Percentiles rank a stretch among this genome's conserved stretches.
Evolutionary conservation across 2,888 invertebrate genomes (phyloP).

Genomic region (Bellardia bayeri): DNA sequence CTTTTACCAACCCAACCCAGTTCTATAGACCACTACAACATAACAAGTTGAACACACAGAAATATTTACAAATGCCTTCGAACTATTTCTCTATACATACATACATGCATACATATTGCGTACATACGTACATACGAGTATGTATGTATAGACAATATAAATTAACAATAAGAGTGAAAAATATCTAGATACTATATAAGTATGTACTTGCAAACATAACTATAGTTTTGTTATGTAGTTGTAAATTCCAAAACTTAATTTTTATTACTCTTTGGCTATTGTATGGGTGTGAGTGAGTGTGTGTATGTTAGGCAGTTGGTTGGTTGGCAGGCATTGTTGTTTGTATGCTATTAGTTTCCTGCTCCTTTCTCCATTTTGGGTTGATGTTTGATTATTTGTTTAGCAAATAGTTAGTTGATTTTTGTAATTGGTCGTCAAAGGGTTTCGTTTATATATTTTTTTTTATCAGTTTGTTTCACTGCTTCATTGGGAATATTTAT

Average conservation of each 20-base stretch:
- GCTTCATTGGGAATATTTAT: constrained; percentile 8
- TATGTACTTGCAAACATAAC: constrained; percentile 29
- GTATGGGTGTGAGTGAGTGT: not conserved
- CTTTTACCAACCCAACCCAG: constrained; percentile 20
- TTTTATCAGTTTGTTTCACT: constrained; percentile 1
- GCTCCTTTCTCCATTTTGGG: constrained; percentile 27
- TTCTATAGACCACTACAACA: constrained; percentile 27
- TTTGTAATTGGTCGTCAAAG: constrained; percentile 56
- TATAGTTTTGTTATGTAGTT: constrained; percentile 79
- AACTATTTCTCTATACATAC: not conserved
- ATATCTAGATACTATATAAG: constrained; percentile 2
- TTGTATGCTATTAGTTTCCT: constrained; percentile 15
- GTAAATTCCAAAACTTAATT: constrained; percentile 79
- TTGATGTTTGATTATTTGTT: constrained; percentile 58
- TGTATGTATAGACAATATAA: too few relatives aligned
- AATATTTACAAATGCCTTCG: constrained; percentile 6
- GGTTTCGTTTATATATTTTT: constrained; percentile 25
- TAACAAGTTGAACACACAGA: constrained; percentile 24
- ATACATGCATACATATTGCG: not conserved
- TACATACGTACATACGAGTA: too few relatives aligned
- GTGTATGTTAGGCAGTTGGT: constrained; percentile 28
- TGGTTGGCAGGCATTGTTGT: constrained; percentile 26
- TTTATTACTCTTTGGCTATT: constrained; percentile 54
- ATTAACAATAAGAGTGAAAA: not conserved
- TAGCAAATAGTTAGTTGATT: constrained; percentile 54